These are phyloP conservation scores for Philaethria dido DNA, from an alignment of 2,888 invertebrate species.

Conservation along the genomic window DNA sequence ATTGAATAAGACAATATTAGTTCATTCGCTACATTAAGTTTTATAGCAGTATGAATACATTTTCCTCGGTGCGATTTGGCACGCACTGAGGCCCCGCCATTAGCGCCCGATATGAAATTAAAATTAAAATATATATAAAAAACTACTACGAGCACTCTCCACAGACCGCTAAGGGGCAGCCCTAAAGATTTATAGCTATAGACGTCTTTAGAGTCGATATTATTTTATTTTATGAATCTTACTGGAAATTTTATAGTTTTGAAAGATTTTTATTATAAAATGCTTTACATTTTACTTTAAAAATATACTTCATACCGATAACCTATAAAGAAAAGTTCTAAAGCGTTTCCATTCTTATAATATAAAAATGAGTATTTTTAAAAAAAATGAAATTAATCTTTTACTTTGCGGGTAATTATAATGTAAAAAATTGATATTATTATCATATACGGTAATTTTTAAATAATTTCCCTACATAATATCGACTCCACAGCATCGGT, in stretches of 20 bases:
- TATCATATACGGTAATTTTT: background rate
- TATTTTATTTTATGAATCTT: conserved; percentile 21
- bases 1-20: conserved; percentile 83
- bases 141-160: conserved; percentile 75
- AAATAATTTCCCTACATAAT: background rate
- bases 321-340: background rate
- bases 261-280: background rate
- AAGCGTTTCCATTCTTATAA: too few relatives aligned
- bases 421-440: background rate
- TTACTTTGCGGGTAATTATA: background rate
- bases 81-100: conserved; percentile 79
- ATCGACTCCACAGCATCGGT: conserved; percentile 57
- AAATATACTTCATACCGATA: background rate
- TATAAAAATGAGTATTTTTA: background rate
- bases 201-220: conserved; percentile 57
- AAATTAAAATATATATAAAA: conserved; percentile 84
- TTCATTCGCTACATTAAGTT: conserved; percentile 82
- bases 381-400: background rate
- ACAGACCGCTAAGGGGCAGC: conserved; percentile 81
- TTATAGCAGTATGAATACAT: conserved; percentile 81
- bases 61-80: conserved; percentile 74
- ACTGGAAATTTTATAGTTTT: background rate
- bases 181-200: conserved; percentile 72
- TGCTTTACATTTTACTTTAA: background rate
- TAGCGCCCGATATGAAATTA: conserved; percentile 83